phyloP scores from a whole-genome alignment of 1,140 invertebrate species.

The Babylonia areolata region DNA sequence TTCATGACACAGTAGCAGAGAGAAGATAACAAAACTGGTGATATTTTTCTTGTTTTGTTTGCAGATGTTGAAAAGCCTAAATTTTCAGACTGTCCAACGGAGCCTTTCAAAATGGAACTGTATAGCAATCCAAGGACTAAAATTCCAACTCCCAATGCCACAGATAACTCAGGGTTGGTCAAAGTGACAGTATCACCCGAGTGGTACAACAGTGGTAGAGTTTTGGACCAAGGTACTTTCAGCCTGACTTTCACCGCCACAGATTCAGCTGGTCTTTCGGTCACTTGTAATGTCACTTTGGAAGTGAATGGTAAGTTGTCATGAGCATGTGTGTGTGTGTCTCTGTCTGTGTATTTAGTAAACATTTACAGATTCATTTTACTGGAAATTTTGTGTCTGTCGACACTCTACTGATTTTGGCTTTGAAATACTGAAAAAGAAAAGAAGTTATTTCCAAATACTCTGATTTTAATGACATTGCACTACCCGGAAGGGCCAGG shows the following conservation, averaged over 20 bases:
- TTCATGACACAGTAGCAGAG: no score
- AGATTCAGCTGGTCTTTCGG: constrained; percentile 44
- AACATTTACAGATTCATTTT: no score
- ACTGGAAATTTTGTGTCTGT: no score
- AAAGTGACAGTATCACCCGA: constrained; percentile 34
- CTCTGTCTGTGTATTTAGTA: not conserved
- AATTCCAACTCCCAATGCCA: constrained; percentile 21
- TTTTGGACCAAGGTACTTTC: not conserved
- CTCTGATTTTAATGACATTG: no score
- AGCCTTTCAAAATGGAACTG: not conserved
- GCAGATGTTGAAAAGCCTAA: constrained; percentile 35
- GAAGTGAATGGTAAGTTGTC: constrained; percentile 44
- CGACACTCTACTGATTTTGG: no score
- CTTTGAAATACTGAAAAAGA: no score
- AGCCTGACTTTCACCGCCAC: constrained; percentile 49
- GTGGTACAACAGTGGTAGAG: constrained; percentile 24
- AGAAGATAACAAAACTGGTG: no score
- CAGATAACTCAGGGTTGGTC: constrained; percentile 54
- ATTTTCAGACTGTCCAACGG: constrained; percentile 29
- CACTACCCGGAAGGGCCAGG: no score
- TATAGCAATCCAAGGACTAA: not conserved
- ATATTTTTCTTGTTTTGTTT: constrained; percentile 23
- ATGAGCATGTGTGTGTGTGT: not conserved
- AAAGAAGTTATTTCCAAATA: no score
- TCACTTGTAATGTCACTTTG: constrained; percentile 43